Conservation (phyloP, 2,888 invertebrate species). For the Pterobdella sp. region DNA sequence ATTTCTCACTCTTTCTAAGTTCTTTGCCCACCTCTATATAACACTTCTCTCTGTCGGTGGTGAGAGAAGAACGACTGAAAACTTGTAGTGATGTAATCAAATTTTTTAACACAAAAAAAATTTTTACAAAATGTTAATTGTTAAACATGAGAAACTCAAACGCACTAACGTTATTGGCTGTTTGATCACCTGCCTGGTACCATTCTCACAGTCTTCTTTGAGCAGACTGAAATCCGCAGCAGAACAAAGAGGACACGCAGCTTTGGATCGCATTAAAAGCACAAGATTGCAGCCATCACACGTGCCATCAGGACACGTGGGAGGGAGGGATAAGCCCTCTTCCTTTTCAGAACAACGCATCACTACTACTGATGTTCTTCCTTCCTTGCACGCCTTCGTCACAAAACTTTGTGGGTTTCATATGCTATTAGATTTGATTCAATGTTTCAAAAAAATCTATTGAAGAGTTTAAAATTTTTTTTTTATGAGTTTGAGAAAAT, state of each 20-base stretch:
- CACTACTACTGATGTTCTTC: constrained; percentile 56
- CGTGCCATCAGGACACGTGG: constrained; percentile 57
- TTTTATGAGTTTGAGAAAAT: no score
- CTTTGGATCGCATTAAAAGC: constrained; percentile 54
- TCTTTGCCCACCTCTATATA: not conserved
- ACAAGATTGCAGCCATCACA: constrained; percentile 60
- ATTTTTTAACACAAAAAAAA: no score
- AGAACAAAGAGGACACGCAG: constrained; percentile 57
- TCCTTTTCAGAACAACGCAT: constrained; percentile 52
- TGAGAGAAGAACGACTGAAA: not conserved
- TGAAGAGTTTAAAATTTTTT: no score
- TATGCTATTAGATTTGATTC: no score
- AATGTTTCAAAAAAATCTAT: no score
- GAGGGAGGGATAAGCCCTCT: constrained; percentile 47
- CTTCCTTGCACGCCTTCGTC: constrained; percentile 55
- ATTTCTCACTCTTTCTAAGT: not conserved
- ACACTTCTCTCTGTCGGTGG: constrained; percentile 6
- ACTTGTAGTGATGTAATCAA: not conserved
- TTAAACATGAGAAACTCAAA: no score
- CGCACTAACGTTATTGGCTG: constrained; percentile 44
- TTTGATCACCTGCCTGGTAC: constrained; percentile 56
- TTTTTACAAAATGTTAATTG: no score
- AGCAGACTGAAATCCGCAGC: constrained; percentile 48
- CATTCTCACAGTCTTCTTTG: constrained; percentile 56
- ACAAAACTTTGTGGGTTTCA: no score